phyloP scores from a whole-genome alignment of 2,797 vertebrate species.

The Chelon auratus region DNA sequence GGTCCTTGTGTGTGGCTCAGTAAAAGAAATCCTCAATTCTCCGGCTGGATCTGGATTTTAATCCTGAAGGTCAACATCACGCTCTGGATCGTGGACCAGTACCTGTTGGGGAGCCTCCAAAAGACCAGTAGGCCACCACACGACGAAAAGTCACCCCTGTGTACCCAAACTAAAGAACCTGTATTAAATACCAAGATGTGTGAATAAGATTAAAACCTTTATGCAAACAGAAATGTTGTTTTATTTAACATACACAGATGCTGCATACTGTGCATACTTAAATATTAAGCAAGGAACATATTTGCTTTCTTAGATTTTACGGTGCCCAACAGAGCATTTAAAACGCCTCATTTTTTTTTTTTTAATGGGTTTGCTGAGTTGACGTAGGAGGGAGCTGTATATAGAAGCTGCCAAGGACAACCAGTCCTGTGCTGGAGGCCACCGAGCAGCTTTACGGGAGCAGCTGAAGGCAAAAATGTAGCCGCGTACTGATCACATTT shows the following conservation, averaged over 20 bases:
- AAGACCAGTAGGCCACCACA: too few species aligned
- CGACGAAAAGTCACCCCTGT: too few species aligned
- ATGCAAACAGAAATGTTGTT: too few species aligned
- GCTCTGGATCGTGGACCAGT: too few species aligned
- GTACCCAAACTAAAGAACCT: too few species aligned
- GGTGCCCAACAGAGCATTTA: background rate
- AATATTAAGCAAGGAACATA: background rate
- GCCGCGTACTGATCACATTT: background rate
- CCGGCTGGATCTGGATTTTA: too few species aligned
- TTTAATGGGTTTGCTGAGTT: background rate
- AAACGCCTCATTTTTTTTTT: background rate
- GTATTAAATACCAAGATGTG: too few species aligned
- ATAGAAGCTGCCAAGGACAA: slow-evolving; percentile 13
- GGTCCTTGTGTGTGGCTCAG: too few species aligned
- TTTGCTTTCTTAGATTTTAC: slow-evolving; percentile 2
- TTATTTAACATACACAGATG: background rate
- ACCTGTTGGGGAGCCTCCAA: too few species aligned
- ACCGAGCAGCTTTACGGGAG: slow-evolving; percentile 11
- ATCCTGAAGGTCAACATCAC: too few species aligned
- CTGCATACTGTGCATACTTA: background rate
- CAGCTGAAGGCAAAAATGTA: background rate
- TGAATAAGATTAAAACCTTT: too few species aligned
- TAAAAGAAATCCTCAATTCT: too few species aligned
- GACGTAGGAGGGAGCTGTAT: slow-evolving; percentile 1
- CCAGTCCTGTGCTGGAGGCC: slow-evolving; percentile 2